Evolutionary conservation across 2,113 vertebrate genomes (phyloP).

Genomic region (Percopsis transmontana): DNA sequence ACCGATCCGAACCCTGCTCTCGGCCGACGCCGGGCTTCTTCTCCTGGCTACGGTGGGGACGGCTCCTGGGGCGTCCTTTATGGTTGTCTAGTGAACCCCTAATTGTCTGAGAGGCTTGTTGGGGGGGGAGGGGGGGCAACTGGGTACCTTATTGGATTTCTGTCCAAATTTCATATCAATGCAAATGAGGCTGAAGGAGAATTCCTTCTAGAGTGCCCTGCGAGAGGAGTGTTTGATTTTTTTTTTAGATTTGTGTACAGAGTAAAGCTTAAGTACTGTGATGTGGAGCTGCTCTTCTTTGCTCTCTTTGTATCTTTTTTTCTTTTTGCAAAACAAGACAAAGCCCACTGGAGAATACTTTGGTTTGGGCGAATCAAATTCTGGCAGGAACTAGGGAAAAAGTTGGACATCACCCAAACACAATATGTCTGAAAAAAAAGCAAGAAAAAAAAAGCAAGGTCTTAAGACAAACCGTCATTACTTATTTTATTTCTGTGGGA

Average conservation of each 20-base stretch:
- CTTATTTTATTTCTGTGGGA: constrained; percentile 64
- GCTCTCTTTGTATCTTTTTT: constrained; percentile 22
- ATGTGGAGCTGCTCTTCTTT: constrained; percentile 33
- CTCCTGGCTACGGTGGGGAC: constrained; percentile 20
- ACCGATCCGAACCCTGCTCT: constrained; percentile 45
- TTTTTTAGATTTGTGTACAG: constrained; percentile 21
- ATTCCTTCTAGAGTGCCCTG: constrained; percentile 45
- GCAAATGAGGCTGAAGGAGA: constrained; percentile 58
- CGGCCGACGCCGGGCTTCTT: constrained; percentile 39
- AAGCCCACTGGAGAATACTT: constrained; percentile 66
- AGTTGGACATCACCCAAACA: constrained; percentile 67
- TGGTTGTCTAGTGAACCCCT: constrained; percentile 58
- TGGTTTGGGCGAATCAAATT: constrained; percentile 63
- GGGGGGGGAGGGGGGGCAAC: too few relatives aligned
- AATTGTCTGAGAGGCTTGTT: neutral
- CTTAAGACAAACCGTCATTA: constrained; percentile 56
- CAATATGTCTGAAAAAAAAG: constrained; percentile 65
- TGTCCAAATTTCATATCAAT: constrained; percentile 65
- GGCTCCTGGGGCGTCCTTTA: constrained; percentile 48
- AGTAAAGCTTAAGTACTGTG: constrained; percentile 33
- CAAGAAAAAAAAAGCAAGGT: constrained; percentile 33
- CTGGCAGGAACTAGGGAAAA: constrained; percentile 60
- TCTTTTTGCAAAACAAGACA: constrained; percentile 63
- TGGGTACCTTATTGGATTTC: constrained; percentile 35
- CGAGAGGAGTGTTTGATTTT: constrained; percentile 28